Conservation (phyloP, 2,888 invertebrate species). For the Unio delphinus region DNA sequence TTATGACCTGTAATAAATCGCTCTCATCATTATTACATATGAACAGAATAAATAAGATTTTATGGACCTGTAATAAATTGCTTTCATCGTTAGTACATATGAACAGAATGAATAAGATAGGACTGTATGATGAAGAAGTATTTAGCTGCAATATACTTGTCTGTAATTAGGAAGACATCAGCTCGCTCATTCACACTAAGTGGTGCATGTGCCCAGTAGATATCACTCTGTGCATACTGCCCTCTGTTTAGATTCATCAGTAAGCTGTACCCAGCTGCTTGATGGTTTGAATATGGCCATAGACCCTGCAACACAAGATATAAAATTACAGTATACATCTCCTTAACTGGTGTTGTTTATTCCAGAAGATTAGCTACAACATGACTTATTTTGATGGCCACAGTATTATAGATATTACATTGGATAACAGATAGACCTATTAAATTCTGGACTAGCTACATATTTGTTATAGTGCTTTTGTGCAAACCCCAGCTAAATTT, state of each 20-base stretch:
- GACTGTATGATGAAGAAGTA: not conserved
- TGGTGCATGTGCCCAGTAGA: slow-evolving; percentile 81
- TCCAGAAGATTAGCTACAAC: too few relatives aligned
- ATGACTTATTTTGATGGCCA: too few relatives aligned
- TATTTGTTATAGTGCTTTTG: too few relatives aligned
- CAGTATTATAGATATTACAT: too few relatives aligned
- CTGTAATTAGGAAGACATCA: slow-evolving; percentile 79
- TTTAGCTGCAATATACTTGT: slow-evolving; percentile 75
- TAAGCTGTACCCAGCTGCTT: slow-evolving; percentile 81
- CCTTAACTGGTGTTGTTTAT: not conserved
- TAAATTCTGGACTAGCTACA: too few relatives aligned
- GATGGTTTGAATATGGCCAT: slow-evolving; percentile 81
- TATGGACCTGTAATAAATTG: too few relatives aligned
- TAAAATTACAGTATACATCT: not conserved
- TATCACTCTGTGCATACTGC: slow-evolving; percentile 79
- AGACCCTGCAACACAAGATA: slow-evolving; percentile 76
- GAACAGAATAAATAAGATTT: too few relatives aligned
- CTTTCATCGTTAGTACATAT: too few relatives aligned
- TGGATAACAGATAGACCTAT: too few relatives aligned
- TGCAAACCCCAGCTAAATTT: too few relatives aligned
- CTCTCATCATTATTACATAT: not conserved
- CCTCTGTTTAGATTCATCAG: slow-evolving; percentile 79
- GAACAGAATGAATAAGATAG: not conserved
- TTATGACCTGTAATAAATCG: not conserved
- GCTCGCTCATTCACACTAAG: slow-evolving; percentile 78